Conservation (phyloP, 2,888 invertebrate genomes). For the Diarsia mendica region DNA sequence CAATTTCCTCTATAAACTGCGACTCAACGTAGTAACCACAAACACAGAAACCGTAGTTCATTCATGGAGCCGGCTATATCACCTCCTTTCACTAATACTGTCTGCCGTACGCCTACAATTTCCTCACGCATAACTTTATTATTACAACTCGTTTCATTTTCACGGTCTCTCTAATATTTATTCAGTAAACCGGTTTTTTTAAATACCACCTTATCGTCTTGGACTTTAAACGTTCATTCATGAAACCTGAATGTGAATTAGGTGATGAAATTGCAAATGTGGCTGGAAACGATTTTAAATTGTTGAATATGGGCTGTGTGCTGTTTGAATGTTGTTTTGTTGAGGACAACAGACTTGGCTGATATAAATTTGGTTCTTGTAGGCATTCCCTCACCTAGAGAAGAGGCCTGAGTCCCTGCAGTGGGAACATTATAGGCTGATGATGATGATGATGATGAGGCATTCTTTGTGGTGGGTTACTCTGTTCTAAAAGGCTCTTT, state of each 20-base stretch:
- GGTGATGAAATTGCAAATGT: conserved; percentile 53
- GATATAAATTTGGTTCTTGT: background rate
- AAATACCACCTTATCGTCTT: conserved; percentile 41
- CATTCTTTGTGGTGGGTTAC: background rate
- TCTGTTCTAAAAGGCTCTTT: too few relatives aligned
- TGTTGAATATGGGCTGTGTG: conserved; percentile 2
- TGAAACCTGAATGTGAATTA: conserved; percentile 57
- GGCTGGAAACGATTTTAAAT: conserved; percentile 15
- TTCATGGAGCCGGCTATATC: conserved; percentile 41
- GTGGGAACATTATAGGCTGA: too few relatives aligned
- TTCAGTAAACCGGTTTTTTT: conserved; percentile 52
- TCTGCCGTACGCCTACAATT: conserved; percentile 46
- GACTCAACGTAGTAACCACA: conserved; percentile 6
- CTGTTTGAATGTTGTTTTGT: conserved; percentile 4
- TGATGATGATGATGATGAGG: too few relatives aligned
- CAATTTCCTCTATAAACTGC: background rate
- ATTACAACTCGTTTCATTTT: conserved; percentile 48
- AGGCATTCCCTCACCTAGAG: too few relatives aligned
- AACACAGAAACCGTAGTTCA: conserved; percentile 39
- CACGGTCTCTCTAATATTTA: conserved; percentile 50
- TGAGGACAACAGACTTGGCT: background rate
- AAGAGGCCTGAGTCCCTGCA: too few relatives aligned
- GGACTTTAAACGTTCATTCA: conserved; percentile 59
- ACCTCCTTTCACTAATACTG: conserved; percentile 36
- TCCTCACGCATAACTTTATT: conserved; percentile 48